Conservation (phyloP, 1,140 invertebrate species). For the Colletes gigas region DNA sequence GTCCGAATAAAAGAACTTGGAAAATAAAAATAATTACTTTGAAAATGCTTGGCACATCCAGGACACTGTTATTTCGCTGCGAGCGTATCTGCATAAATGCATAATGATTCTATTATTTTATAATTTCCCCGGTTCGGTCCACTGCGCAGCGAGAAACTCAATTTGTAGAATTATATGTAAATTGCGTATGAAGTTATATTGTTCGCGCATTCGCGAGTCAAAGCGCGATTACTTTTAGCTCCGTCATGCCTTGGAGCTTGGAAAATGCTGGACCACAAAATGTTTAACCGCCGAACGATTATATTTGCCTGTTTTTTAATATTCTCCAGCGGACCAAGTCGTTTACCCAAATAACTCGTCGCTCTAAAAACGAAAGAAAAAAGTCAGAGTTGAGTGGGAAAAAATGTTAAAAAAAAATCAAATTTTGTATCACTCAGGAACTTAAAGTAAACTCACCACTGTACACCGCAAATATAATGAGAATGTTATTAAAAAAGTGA, state of each 20-base stretch:
- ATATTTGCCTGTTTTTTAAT: conserved; percentile 25
- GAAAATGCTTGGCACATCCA: conserved; percentile 18
- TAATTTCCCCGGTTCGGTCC: conserved; percentile 22
- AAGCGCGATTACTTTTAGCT: conserved; percentile 39
- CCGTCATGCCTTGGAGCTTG: conserved; percentile 8
- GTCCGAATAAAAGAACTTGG: background rate
- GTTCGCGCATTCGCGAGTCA: conserved; percentile 37
- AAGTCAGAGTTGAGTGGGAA: background rate
- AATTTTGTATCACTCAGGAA: too few species aligned
- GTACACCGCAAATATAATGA: too few species aligned
- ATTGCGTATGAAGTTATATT: conserved; percentile 50
- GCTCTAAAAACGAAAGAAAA: background rate
- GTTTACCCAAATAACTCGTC: background rate
- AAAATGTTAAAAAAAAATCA: too few species aligned
- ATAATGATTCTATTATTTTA: conserved; percentile 54
- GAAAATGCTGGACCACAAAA: background rate
- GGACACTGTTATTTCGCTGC: conserved; percentile 41
- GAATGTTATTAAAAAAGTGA: too few species aligned
- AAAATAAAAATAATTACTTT: conserved; percentile 34
- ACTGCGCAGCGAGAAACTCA: conserved; percentile 37
- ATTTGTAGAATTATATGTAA: conserved; percentile 53
- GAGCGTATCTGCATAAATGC: conserved; percentile 49
- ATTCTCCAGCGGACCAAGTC: conserved; percentile 1
- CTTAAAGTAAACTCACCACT: too few species aligned
- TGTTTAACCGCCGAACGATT: conserved; percentile 27